These are phyloP conservation scores for Dicerorhinus sumatrensis DNA, from an alignment of 2,113 vertebrate genomes.

Conservation along the genomic window DNA sequence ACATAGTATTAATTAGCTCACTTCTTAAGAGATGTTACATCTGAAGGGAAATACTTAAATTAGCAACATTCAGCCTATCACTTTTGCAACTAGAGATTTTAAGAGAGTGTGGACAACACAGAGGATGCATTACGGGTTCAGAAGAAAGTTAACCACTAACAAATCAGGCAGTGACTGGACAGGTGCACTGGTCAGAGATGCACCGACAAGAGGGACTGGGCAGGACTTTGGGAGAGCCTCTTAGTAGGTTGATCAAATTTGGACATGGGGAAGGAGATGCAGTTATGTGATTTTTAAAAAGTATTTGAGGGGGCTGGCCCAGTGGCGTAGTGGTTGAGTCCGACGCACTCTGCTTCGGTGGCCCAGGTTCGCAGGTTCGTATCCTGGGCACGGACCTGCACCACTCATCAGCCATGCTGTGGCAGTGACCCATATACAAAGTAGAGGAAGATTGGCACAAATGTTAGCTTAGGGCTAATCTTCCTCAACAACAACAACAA, in stretches of 20 bases:
- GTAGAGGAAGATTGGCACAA: no score
- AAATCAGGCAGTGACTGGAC: background rate
- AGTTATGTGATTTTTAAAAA: background rate
- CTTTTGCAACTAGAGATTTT: background rate
- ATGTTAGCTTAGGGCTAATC: no score
- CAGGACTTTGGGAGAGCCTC: background rate
- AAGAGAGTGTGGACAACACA: background rate
- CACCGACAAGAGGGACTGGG: no score
- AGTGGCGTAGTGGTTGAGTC: no score
- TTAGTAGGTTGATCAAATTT: background rate
- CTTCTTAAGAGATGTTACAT: background rate
- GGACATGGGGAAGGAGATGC: background rate
- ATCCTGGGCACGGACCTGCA: no score
- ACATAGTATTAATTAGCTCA: background rate
- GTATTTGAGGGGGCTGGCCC: no score
- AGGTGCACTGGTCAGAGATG: background rate
- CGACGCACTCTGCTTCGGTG: no score
- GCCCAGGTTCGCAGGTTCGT: no score
- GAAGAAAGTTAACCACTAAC: background rate
- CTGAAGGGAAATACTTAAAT: background rate
- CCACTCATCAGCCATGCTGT: no score
- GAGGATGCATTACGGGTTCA: background rate
- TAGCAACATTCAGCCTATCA: background rate
- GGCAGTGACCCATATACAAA: background rate
- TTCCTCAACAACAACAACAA: no score